Conservation (phyloP, 92 coral and sea anemone species). For the Phenganax stokvisi region DNA sequence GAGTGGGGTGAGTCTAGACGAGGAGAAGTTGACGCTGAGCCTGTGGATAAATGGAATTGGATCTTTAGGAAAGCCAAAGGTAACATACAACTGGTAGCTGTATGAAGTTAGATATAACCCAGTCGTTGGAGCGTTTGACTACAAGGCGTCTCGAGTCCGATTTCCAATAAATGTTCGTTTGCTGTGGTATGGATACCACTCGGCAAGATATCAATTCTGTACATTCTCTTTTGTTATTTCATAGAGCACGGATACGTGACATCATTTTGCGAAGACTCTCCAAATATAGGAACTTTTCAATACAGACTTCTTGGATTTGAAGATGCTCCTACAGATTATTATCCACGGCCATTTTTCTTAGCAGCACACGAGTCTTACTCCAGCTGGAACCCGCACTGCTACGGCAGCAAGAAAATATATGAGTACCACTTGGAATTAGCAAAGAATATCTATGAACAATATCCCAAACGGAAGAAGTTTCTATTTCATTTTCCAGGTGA, state of each 20-base stretch:
- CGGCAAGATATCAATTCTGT: background rate
- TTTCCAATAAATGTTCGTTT: no score
- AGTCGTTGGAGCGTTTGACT: no score
- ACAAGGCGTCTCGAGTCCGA: no score
- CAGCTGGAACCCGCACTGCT: conserved; percentile 55
- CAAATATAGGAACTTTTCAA: conserved; percentile 58
- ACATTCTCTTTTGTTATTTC: background rate
- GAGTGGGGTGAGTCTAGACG: conserved; percentile 74
- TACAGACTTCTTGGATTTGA: conserved; percentile 78
- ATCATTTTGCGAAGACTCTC: conserved; percentile 78
- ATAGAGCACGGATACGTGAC: conserved; percentile 65
- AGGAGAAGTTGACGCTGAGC: conserved; percentile 40
- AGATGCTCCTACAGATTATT: conserved; percentile 80
- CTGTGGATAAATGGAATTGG: conserved; percentile 86
- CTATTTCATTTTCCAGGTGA: conserved; percentile 50
- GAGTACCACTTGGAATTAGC: conserved; percentile 69
- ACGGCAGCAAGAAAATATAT: conserved; percentile 71
- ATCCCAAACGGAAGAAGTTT: conserved; percentile 64
- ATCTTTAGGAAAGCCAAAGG: conserved; percentile 64
- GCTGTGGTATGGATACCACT: no score
- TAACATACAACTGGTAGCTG: background rate
- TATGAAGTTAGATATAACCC: no score
- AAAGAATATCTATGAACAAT: conserved; percentile 64
- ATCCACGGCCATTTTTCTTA: conserved; percentile 67
- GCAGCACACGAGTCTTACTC: conserved; percentile 49